Evolutionary conservation across 2,888 invertebrate species (phyloP).

Genomic region (Ophion ventricosus): DNA sequence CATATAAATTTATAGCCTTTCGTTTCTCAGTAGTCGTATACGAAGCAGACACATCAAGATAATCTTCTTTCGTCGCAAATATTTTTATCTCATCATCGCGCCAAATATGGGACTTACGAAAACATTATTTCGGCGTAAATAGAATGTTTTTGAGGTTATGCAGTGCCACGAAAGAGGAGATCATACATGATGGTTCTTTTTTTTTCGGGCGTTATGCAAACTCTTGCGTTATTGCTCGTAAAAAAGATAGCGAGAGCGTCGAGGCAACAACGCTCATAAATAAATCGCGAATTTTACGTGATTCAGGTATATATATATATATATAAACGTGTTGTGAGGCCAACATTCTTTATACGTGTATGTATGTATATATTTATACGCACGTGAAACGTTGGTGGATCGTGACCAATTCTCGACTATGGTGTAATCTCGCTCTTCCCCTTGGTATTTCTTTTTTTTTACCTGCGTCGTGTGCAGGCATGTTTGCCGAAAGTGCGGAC

Average conservation of each 20-base stretch:
- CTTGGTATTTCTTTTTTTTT: conserved; percentile 30
- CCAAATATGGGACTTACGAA: conserved; percentile 43
- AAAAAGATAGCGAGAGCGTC: conserved; percentile 42
- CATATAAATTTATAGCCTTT: not conserved
- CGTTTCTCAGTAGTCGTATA: not conserved
- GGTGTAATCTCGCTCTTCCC: conserved; percentile 53
- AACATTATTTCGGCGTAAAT: conserved; percentile 40
- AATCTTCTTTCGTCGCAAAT: conserved; percentile 1
- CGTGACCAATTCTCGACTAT: conserved; percentile 65
- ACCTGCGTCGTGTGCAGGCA: conserved; percentile 35
- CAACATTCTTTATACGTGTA: not conserved
- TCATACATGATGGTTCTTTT: conserved; percentile 20
- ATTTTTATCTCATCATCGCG: conserved; percentile 51
- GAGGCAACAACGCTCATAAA: conserved; percentile 28
- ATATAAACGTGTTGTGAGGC: conserved; percentile 20
- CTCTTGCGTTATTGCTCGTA: conserved; percentile 53
- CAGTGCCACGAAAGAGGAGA: conserved; percentile 27
- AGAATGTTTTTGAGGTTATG: conserved; percentile 36
- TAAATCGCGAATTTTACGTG: conserved; percentile 62
- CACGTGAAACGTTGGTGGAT: conserved; percentile 3
- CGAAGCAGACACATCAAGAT: not conserved
- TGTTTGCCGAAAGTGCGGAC: conserved; percentile 41
- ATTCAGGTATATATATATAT: conserved; percentile 15
- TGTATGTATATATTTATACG: conserved; percentile 12
- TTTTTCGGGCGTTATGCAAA: conserved; percentile 52